Percentiles rank a stretch among this genome's conserved stretches.
Evolutionary conservation across 2,113 vertebrate genomes (phyloP).

Genomic region (Carettochelys insculpta): DNA sequence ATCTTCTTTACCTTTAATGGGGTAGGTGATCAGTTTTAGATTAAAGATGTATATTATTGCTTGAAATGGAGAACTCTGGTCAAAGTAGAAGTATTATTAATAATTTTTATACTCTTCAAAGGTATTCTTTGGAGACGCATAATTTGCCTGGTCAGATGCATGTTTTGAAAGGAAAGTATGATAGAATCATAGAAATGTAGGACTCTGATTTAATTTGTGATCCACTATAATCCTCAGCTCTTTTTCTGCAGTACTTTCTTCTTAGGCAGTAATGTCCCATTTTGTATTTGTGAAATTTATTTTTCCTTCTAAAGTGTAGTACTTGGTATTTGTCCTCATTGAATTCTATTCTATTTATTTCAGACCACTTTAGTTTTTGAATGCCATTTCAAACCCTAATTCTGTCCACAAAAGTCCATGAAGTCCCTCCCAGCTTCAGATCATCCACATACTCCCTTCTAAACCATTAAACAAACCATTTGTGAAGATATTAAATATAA

Average conservation of each 20-base stretch:
- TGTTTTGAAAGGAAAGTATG: constrained; percentile 17
- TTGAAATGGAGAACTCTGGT: neutral
- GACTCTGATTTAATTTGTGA: neutral
- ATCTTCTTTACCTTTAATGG: neutral
- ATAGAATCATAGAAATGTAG: neutral
- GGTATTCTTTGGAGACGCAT: neutral
- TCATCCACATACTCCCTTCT: neutral
- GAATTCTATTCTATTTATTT: neutral
- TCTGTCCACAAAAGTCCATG: neutral
- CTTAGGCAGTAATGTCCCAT: neutral
- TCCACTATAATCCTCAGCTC: neutral
- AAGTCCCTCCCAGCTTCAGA: neutral
- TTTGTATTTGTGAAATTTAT: neutral
- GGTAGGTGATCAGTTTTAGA: neutral
- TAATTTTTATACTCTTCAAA: neutral
- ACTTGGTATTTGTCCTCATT: neutral
- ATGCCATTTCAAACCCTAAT: neutral
- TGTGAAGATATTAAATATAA: neutral
- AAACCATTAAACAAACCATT: neutral
- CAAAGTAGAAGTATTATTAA: neutral
- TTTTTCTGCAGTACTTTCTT: neutral
- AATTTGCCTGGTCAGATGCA: neutral
- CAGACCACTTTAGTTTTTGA: neutral
- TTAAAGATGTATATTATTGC: neutral
- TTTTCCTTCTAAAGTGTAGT: neutral